phyloP scores from a whole-genome alignment of 2,113 vertebrate species.

The Brachyhypopomus gauderio region DNA sequence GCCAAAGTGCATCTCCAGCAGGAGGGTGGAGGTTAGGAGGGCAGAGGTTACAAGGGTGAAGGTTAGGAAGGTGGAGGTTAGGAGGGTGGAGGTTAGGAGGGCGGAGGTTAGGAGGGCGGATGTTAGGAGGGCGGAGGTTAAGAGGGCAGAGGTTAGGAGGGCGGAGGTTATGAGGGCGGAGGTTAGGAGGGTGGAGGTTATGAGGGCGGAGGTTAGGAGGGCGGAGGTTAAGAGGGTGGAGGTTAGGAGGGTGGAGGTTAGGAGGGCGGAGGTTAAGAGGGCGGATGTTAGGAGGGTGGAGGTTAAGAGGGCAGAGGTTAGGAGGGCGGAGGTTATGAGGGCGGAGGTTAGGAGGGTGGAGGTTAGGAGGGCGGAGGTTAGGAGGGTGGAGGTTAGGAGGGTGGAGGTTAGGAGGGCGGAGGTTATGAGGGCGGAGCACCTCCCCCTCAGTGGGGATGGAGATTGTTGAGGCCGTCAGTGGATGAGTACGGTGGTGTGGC shows the following conservation, averaged over 20 bases:
- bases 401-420: background rate
- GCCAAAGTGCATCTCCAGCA: background rate
- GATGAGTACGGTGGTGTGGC: background rate
- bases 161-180: background rate
- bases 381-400: background rate
- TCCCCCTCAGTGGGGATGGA: slow-evolving; percentile 22
- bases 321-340: background rate
- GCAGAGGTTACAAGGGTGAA: too few relatives aligned
- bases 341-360: background rate
- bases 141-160: background rate
- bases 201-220: background rate
- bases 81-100: background rate
- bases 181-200: background rate
- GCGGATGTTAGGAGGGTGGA: background rate
- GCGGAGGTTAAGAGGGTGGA: background rate
- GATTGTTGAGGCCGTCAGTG: slow-evolving; percentile 20
- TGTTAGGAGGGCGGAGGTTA: background rate
- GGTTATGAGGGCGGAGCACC: slow-evolving; percentile 7
- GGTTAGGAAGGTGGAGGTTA: background rate
- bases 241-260: background rate
- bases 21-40: background rate
- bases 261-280: too few relatives aligned
- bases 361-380: background rate
- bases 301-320: background rate
- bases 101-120: too few relatives aligned